A percentile compares a stretch with the other conserved stretches of the same genome.
Conservation (phyloP, 2,888 invertebrate species). For the Xestia rhomboidea region DNA sequence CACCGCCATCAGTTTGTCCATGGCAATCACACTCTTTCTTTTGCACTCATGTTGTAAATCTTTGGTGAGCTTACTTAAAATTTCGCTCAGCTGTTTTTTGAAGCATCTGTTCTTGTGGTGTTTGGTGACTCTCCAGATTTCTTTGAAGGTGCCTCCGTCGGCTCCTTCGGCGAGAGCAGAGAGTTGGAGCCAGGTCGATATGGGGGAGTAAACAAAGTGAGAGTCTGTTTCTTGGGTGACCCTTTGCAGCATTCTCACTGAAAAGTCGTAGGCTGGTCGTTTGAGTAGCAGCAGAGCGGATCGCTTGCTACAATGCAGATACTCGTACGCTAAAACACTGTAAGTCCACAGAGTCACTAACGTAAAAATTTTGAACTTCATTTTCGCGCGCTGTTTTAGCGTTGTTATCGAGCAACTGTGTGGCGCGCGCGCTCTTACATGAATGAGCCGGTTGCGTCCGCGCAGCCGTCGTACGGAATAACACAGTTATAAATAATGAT, state of each 20-base stretch:
- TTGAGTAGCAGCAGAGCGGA: conserved; percentile 72
- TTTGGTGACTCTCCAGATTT: conserved; percentile 78
- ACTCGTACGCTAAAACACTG: conserved; percentile 52
- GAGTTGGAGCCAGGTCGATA: conserved; percentile 82
- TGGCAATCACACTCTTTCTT: conserved; percentile 74
- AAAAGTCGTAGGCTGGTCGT: conserved; percentile 79
- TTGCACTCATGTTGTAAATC: conserved; percentile 68
- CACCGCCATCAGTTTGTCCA: conserved; percentile 75
- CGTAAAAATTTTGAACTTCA: conserved; percentile 69
- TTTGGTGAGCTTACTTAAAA: conserved; percentile 72
- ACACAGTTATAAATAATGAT: conserved; percentile 61
- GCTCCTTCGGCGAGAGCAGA: conserved; percentile 80
- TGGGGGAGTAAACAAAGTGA: conserved; percentile 83
- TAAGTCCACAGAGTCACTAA: conserved; percentile 60
- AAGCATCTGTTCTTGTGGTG: conserved; percentile 76
- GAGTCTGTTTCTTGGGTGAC: conserved; percentile 74
- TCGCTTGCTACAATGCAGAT: conserved; percentile 71
- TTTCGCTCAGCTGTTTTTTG: conserved; percentile 70
- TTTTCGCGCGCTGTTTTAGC: conserved; percentile 58
- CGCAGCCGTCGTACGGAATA: conserved; percentile 6
- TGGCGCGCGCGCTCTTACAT: conserved; percentile 51
- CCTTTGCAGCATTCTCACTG: conserved; percentile 77
- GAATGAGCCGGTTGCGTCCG: conserved; percentile 46
- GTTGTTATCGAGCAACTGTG: conserved; percentile 22
- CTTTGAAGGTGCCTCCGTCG: conserved; percentile 70